Percentiles rank a stretch among this genome's conserved stretches.
Conservation (phyloP, 2,888 invertebrate species). For the Drosophila birchii region DNA sequence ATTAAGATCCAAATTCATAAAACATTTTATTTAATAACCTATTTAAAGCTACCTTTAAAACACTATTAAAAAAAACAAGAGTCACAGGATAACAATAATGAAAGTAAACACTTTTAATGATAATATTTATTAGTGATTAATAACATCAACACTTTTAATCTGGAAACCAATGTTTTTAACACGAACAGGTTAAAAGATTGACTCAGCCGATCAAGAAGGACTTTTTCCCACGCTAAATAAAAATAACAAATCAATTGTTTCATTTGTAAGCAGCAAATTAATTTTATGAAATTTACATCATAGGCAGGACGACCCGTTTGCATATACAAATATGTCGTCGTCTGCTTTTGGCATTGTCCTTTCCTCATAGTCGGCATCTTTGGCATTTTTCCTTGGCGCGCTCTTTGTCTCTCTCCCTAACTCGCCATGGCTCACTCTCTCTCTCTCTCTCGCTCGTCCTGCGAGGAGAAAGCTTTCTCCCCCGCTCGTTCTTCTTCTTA, state of each 20-base stretch:
- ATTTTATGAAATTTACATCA: too few species aligned
- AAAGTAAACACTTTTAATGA: too few species aligned
- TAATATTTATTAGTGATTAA: too few species aligned
- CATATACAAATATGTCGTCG: constrained; percentile 26
- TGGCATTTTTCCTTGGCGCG: constrained; percentile 66
- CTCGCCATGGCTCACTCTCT: background rate
- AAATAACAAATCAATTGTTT: background rate
- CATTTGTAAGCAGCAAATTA: background rate
- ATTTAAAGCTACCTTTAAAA: too few species aligned
- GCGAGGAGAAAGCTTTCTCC: constrained; percentile 36
- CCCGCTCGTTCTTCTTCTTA: constrained; percentile 23
- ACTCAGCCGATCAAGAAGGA: background rate
- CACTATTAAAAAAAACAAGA: too few species aligned
- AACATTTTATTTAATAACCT: too few species aligned
- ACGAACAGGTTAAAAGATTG: too few species aligned
- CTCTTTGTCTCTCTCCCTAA: constrained; percentile 37
- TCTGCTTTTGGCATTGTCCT: constrained; percentile 44
- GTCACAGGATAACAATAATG: too few species aligned
- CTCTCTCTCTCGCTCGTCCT: background rate
- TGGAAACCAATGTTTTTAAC: too few species aligned
- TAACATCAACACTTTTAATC: too few species aligned
- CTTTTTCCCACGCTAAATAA: too few species aligned
- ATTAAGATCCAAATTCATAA: too few species aligned
- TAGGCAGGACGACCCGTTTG: background rate
- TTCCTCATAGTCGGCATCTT: constrained; percentile 56